Base-by-base conservation (phyloP, 1,140 invertebrate species). In the Brachionus calyciflorus region DNA sequence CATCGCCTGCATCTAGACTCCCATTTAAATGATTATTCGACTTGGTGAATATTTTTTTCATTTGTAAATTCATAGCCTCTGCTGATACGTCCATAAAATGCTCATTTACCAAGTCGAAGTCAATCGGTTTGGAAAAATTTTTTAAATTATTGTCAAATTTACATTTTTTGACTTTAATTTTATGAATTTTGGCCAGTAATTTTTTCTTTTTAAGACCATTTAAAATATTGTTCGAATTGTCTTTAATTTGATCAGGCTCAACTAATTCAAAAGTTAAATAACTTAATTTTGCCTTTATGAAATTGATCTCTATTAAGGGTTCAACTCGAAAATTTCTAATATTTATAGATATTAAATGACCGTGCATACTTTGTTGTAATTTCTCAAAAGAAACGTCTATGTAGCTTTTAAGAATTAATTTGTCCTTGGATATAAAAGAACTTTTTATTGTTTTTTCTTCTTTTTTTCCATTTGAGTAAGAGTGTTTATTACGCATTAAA, bases 101-200 rank as follows among this genome's bases (percentile, higher is more conserved):
- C 2, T 73, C 69, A 40, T 21, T 73, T 17, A 51, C 17, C 30
- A 73, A 41, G 40, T 73, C 69, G 14, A 73, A 73, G 21, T 73
- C 69, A 14, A 73, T 49, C 10, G 69, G 69, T 37, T 73, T 73
- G 24, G 28, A 17, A 19, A 73, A 73, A 49, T 73, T 73, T 33
- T 73, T 73, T 37, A 73, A 41, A 73, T 73, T 73, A 37, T 73
- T 1, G 9, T 73, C 69, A 73, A 73, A 73, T 46, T 73, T 73
- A 46, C 69, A 73, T 24, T 73, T 73, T 49, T 55, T 49, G 1
- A 49, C n/a, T 28, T 73, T 73, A 19, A 73, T 49, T 46, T 51
- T 73, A 9, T 46, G 7, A 10, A 73, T 73, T 24, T 73, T 73
- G 6, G 46, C 46, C 44, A 73, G 44, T 24, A 48, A 12, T 9